Percentiles rank a stretch among this genome's conserved stretches.
Conservation (phyloP, 2,888 invertebrate genomes). For the Nudaria mundana region DNA sequence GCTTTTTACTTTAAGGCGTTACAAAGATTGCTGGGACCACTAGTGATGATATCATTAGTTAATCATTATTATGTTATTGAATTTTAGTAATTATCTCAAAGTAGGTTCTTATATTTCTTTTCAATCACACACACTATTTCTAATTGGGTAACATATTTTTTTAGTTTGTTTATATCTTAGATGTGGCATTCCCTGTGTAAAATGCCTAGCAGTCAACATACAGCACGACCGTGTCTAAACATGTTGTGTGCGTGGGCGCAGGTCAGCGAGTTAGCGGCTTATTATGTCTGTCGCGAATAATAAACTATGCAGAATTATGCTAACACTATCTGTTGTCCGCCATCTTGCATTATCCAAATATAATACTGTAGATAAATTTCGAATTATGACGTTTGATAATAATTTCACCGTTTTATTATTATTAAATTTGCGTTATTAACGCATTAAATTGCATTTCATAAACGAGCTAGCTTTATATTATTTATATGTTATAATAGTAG, state of each 20-base stretch:
- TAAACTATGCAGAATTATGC: constrained; percentile 35
- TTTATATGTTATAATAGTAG: too few species aligned
- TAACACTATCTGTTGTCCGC: constrained; percentile 17
- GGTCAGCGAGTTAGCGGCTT: constrained; percentile 52
- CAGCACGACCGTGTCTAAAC: constrained; percentile 34
- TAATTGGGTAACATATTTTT: too few species aligned
- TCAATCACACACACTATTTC: too few species aligned
- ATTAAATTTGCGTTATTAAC: background rate
- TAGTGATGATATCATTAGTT: too few species aligned
- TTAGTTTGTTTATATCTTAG: constrained; percentile 1
- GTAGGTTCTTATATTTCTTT: too few species aligned
- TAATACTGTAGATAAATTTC: constrained; percentile 5
- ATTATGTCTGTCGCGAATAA: constrained; percentile 45
- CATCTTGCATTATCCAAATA: constrained; percentile 20
- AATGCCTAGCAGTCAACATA: constrained; percentile 27
- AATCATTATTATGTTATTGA: too few species aligned
- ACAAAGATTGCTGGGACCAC: too few species aligned
- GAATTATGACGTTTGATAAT: background rate
- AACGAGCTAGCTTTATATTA: too few species aligned
- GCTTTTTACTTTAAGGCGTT: too few species aligned
- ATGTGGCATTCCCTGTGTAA: constrained; percentile 9
- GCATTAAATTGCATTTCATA: too few species aligned
- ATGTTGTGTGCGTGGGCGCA: constrained; percentile 53
- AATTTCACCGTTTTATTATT: constrained; percentile 2
- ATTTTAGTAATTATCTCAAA: too few species aligned